These are phyloP conservation scores for Diplazon laetatorius DNA, from an alignment of 2,888 invertebrate genomes.

Conservation along the genomic window DNA sequence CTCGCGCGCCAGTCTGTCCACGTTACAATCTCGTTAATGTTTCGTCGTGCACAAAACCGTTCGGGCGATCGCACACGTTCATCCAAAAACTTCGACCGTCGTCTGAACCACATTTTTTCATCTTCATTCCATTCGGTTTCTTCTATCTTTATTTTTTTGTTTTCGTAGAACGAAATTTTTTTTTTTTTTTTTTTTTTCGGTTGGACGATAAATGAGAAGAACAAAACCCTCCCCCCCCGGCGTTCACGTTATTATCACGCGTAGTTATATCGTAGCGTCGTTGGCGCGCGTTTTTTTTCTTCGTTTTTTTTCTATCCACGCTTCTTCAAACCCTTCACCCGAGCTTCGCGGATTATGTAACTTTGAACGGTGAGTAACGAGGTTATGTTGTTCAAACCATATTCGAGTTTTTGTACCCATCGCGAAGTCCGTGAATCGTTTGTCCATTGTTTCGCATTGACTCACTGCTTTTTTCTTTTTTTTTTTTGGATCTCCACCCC, in stretches of 20 bases:
- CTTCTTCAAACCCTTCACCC: constrained; percentile 61
- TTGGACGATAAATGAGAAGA: constrained; percentile 25
- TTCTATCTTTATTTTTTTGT: too few species aligned
- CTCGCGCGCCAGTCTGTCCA: constrained; percentile 68
- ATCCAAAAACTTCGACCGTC: too few species aligned
- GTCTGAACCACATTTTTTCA: too few species aligned
- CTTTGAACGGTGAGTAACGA: constrained; percentile 74
- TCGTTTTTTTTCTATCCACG: constrained; percentile 3
- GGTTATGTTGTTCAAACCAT: constrained; percentile 78
- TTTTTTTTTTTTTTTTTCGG: neutral
- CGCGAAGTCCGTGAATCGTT: neutral
- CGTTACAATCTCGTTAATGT: constrained; percentile 69
- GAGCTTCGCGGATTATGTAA: constrained; percentile 80
- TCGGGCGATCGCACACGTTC: neutral
- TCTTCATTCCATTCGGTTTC: too few species aligned
- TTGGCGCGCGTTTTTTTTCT: constrained; percentile 60
- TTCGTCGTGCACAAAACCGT: constrained; percentile 35
- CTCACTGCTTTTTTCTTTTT: too few species aligned
- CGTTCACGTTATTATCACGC: constrained; percentile 48
- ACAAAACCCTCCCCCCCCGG: too few species aligned
- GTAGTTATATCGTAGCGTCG: constrained; percentile 38
- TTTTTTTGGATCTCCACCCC: too few species aligned
- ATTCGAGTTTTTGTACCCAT: constrained; percentile 42
- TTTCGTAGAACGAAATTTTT: too few species aligned
- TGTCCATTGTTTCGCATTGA: neutral